Evolutionary conservation across 2,113 vertebrate genomes (phyloP).

Genomic region (Halichoeres trimaculatus): DNA sequence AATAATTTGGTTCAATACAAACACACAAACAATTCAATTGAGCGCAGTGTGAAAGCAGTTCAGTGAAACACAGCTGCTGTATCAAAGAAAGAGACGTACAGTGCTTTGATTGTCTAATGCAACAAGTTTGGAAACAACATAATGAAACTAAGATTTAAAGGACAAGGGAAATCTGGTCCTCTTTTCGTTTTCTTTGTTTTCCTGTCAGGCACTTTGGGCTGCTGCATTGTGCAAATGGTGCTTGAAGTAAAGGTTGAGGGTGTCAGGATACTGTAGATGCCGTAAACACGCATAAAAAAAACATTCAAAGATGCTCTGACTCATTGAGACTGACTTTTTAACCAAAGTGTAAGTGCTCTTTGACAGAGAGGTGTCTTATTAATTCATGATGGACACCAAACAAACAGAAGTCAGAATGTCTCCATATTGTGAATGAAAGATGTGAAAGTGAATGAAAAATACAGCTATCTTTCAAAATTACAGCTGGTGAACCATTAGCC

Average conservation of each 20-base stretch:
- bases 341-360: not conserved
- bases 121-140: too few species aligned
- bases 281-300: not conserved
- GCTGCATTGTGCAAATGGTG: too few species aligned
- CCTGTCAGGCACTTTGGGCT: too few species aligned
- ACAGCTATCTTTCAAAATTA: too few species aligned
- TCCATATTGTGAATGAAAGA: too few species aligned
- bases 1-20: not conserved
- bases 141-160: too few species aligned
- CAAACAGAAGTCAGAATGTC: not conserved
- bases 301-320: not conserved
- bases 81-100: not conserved
- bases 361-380: not conserved
- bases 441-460: too few species aligned
- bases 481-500: too few species aligned
- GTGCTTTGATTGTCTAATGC: not conserved
- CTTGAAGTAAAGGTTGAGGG: too few species aligned
- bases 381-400: not conserved
- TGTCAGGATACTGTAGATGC: not conserved
- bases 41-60: not conserved
- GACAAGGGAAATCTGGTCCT: too few species aligned
- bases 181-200: too few species aligned
- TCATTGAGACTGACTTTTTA: not conserved
- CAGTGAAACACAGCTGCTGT: not conserved
- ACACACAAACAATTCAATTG: slow-evolving; percentile 4